Percentiles rank a stretch among this genome's conserved stretches.
These are phyloP conservation scores for Zele albiditarsus DNA, from an alignment of 2,888 invertebrate species.

Conservation along the genomic window DNA sequence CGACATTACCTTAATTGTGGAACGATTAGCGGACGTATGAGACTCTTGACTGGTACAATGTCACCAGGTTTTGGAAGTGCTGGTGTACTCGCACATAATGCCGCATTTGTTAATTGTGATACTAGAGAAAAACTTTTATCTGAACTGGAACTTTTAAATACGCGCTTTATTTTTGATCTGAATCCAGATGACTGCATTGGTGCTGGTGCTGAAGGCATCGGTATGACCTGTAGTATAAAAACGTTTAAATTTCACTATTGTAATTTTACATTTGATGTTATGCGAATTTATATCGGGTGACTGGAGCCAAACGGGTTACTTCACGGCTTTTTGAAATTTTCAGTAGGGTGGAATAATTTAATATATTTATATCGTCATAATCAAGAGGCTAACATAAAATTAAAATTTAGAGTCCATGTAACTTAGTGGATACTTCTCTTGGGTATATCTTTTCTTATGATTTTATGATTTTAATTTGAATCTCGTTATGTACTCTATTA, in stretches of 20 bases:
- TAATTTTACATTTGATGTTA: too few relatives aligned
- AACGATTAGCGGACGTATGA: constrained; percentile 76
- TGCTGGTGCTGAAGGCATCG: constrained; percentile 52
- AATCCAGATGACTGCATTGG: constrained; percentile 71
- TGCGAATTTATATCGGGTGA: too few relatives aligned
- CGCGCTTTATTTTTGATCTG: constrained; percentile 76
- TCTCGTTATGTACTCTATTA: too few relatives aligned
- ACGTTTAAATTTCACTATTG: neutral
- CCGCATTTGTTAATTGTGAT: constrained; percentile 77
- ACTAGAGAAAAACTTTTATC: constrained; percentile 75
- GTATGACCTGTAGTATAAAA: constrained; percentile 46
- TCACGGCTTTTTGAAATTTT: too few relatives aligned
- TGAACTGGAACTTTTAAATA: constrained; percentile 76
- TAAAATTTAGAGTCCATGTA: too few relatives aligned
- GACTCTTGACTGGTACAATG: constrained; percentile 76
- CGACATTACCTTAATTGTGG: constrained; percentile 73
- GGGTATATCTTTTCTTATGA: too few relatives aligned
- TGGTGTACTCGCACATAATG: constrained; percentile 77
- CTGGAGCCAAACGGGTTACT: too few relatives aligned
- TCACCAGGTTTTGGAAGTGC: constrained; percentile 75
- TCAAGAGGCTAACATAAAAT: too few relatives aligned
- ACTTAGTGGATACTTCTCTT: too few relatives aligned
- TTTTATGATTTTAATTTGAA: too few relatives aligned
- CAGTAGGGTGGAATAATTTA: too few relatives aligned
- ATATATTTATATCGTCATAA: too few relatives aligned